Conservation (phyloP, 2,888 invertebrate species). For the Drosophila koepferae region DNA sequence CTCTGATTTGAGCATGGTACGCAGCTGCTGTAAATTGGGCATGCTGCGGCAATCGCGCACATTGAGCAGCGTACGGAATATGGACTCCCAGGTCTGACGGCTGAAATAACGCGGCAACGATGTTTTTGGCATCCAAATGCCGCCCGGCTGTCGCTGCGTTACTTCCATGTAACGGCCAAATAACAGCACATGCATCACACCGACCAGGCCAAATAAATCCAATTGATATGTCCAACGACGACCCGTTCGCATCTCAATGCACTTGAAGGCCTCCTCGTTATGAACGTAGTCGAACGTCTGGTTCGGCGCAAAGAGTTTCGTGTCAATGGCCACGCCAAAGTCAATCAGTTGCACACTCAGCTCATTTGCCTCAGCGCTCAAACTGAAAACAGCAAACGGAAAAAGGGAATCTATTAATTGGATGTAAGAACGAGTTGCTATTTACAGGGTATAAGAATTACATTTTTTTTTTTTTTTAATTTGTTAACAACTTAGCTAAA, state of each 20-base stretch:
- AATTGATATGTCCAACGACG: constrained; percentile 97
- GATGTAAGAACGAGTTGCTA: not conserved
- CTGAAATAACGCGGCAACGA: constrained; percentile 87
- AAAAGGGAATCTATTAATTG: not conserved
- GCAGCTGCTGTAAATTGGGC: constrained; percentile 88
- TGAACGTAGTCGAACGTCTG: constrained; percentile 90
- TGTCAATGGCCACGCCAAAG: constrained; percentile 97
- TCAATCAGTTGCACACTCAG: constrained; percentile 95
- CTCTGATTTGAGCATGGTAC: constrained; percentile 80
- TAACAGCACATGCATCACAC: constrained; percentile 93
- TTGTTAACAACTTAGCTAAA: too few relatives aligned
- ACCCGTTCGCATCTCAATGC: constrained; percentile 95
- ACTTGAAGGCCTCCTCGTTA: constrained; percentile 90
- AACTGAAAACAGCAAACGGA: constrained; percentile 82
- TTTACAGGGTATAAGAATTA: not conserved
- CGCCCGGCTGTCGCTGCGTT: constrained; percentile 85
- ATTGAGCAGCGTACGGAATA: constrained; percentile 93
- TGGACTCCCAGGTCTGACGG: constrained; percentile 90
- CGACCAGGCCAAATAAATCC: constrained; percentile 95
- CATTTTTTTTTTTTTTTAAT: too few relatives aligned
- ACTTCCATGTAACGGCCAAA: constrained; percentile 96
- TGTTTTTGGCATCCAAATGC: constrained; percentile 82
- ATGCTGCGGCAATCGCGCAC: constrained; percentile 91
- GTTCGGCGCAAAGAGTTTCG: constrained; percentile 92
- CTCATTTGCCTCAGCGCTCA: constrained; percentile 84